Base-by-base conservation (phyloP, 2,113 vertebrate genomes). In the Pedetes capensis region DNA sequence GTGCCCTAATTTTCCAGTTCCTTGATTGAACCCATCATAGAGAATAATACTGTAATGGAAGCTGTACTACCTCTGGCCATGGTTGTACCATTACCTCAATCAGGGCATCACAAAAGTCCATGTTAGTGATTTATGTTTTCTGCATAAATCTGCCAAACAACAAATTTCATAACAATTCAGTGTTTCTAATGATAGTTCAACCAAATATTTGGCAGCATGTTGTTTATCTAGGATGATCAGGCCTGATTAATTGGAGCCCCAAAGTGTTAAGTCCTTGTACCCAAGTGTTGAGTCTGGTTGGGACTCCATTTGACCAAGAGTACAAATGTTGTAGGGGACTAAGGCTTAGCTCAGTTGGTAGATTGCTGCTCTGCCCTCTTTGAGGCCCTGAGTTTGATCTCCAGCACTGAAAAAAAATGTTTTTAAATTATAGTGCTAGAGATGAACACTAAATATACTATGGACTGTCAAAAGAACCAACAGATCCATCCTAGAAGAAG, bases 1-100 rank as follows among this genome's bases (percentile, higher is more conserved):
- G 83, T 78, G 68, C 72, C 79, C 83, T 93, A 72, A 94, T 86
- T 96, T 95, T 74, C 39, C 20, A 44, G 68, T 63, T 44, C 79
- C 87, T 81, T 74, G 89, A 83, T 82, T 88, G 61, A 89, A 75
- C 5, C 13, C 25, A 74, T 34, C 74, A 51, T 4, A 29, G 68
- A 69, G 44, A 91, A 91, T 94, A 93, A 89, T 39, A 68, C 81
- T 74, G 47, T 89, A 74, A 74, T 69, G 44, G 72, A 93, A 66
- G 57, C 55, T n/a, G 29, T 55, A 61, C 53, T 44, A 55, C 76
- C 78, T 88, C 55, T 71, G 61, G 79, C 69, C 2, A 2, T 27
- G 53, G 61, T 49, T 96, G 47, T 66, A 12, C 17, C 55, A 22
- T 85, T 78, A 53, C 34, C 42, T 91, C 72, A 84, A 39, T 91